These are phyloP conservation scores for Orgyia antiqua DNA, from an alignment of 2,888 invertebrate genomes.

Conservation along the genomic window DNA sequence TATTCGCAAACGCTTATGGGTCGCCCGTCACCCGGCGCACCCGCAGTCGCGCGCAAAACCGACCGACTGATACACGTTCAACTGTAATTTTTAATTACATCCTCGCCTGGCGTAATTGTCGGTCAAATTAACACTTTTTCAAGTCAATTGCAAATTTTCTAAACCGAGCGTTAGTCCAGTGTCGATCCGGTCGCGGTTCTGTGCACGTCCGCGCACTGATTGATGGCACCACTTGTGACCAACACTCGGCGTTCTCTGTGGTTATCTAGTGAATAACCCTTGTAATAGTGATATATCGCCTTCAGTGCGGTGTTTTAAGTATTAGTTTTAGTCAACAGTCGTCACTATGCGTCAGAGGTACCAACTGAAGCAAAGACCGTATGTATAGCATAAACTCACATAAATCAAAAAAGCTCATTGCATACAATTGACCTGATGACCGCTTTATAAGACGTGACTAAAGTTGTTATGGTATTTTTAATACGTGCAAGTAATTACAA, in stretches of 20 bases:
- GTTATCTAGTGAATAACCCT: slow-evolving; percentile 50
- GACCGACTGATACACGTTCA: slow-evolving; percentile 70
- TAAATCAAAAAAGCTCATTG: slow-evolving; percentile 22
- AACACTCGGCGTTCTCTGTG: slow-evolving; percentile 39
- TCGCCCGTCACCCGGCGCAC: slow-evolving; percentile 25
- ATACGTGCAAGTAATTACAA: slow-evolving; percentile 38
- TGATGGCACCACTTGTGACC: slow-evolving; percentile 35
- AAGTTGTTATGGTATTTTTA: slow-evolving; percentile 34
- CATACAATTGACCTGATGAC: slow-evolving; percentile 36
- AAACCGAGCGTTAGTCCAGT: slow-evolving; percentile 33
- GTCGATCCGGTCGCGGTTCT: slow-evolving; percentile 30
- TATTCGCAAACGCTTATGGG: slow-evolving; percentile 37
- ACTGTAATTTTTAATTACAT: slow-evolving; percentile 66
- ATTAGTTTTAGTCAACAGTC: slow-evolving; percentile 30
- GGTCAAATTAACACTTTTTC: slow-evolving; percentile 56
- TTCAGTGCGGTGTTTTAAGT: slow-evolving; percentile 26
- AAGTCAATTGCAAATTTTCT: slow-evolving; percentile 45
- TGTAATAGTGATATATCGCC: slow-evolving; percentile 53
- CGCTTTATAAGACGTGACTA: slow-evolving; percentile 34
- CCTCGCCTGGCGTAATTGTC: slow-evolving; percentile 59
- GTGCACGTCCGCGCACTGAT: slow-evolving; percentile 25
- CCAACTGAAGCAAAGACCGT: slow-evolving; percentile 71
- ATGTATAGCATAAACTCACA: slow-evolving; percentile 46
- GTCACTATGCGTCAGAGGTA: slow-evolving; percentile 68
- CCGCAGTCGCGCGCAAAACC: slow-evolving; percentile 70